Conservation (phyloP, 1,140 invertebrate species). For the Bombus picipes region DNA sequence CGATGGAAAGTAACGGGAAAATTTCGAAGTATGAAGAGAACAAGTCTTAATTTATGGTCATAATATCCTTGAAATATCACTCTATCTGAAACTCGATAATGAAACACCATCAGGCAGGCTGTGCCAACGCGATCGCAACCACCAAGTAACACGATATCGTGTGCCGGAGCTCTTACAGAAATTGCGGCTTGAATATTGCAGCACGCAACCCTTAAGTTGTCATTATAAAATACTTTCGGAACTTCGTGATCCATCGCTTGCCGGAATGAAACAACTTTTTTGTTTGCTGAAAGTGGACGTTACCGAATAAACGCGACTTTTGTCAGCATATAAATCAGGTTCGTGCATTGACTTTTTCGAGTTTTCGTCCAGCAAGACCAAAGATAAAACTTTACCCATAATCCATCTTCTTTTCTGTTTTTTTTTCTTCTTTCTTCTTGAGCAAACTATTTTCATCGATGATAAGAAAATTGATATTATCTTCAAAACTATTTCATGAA, state of each 20-base stretch:
- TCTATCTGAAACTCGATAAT: slow-evolving; percentile 41
- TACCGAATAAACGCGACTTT: neutral
- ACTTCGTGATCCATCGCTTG: neutral
- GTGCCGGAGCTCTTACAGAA: slow-evolving; percentile 38
- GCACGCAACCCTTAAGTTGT: slow-evolving; percentile 23
- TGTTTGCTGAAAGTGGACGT: neutral
- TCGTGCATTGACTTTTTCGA: neutral
- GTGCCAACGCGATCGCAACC: slow-evolving; percentile 23
- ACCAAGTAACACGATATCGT: slow-evolving; percentile 38
- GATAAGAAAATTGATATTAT: neutral
- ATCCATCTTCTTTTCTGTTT: neutral
- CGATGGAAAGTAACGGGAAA: slow-evolving; percentile 20
- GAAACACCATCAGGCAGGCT: slow-evolving; percentile 34
- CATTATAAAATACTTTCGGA: slow-evolving; percentile 36
- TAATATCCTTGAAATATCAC: slow-evolving; percentile 52
- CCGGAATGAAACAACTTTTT: neutral
- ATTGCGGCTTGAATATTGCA: slow-evolving; percentile 46
- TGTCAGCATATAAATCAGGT: neutral
- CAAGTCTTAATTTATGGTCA: slow-evolving; percentile 38
- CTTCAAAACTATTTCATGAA: neutral
- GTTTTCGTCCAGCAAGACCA: neutral
- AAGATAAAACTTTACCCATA: neutral
- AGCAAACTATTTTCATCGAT: neutral
- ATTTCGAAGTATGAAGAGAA: slow-evolving; percentile 5
- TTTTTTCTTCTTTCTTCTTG: too few species aligned